Evolutionary conservation across 2,888 invertebrate species (phyloP), one percentile per base, ranked within the genome.

Genomic region (Acleris sparsana): DNA sequence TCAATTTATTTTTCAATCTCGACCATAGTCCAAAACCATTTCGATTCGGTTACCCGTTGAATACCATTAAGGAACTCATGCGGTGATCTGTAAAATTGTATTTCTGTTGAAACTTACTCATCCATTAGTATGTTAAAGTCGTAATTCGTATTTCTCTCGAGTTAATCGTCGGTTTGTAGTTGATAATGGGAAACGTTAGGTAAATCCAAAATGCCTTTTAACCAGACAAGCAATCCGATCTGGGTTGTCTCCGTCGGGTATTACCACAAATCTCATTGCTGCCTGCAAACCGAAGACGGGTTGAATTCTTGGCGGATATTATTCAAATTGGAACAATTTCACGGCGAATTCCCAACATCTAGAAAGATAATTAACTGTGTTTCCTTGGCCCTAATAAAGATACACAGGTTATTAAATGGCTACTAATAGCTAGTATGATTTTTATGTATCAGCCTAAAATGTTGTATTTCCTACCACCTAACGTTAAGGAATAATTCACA

Each of bases 1-100:
- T 66, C 65, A 56, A 66, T 66, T 66, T 66, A 66, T 66, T 61
- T 66, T 62, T 62, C 61, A 52, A 66, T 66, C 61, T 57, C 62
- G 52, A 39, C 52, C 20, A 52, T 48, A 39, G 52, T 62, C 52
- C 52, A 57, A 62, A 66, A 39, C 66, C 61, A 57, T 66, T 66
- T 53, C 52, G 66, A 51, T 62, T 66, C 52, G 57, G 53, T 62
- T 44, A 60, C 39, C 56, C 13, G 44, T 65, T 57, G 39, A 33
- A 33, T 44, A 48, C 51, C 55, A 65, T n/a, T 51, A 7, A 29
- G 9, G 6, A 33, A 33, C 9, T 44, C 33, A 61, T 51, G 44
- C 18, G 25, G 51, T 43, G 39, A 20, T 16, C 20, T 18, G 53
- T 53, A 53, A 3, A 53, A 13, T 16, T 53, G 11, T 3, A 3